phyloP scores from a whole-genome alignment of 2,888 invertebrate genomes.

The Pediacus dermestoides region DNA sequence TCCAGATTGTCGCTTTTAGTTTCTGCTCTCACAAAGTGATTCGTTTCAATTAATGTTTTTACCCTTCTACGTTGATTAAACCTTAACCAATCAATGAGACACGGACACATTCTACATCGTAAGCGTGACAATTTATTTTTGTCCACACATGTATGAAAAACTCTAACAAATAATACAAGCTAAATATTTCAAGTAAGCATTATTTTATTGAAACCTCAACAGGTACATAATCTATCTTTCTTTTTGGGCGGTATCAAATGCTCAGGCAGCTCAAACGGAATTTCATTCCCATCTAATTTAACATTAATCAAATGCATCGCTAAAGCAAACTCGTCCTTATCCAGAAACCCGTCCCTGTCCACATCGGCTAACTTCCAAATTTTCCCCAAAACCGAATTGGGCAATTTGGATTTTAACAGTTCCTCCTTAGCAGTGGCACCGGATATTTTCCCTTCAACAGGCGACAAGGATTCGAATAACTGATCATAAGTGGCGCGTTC shows the following conservation, averaged over 20 bases:
- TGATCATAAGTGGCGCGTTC: conserved; percentile 82
- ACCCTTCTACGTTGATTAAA: conserved; percentile 32
- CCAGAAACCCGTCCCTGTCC: conserved; percentile 90
- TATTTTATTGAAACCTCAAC: conserved; percentile 9
- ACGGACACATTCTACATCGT: too few species aligned
- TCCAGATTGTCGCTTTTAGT: conserved; percentile 27
- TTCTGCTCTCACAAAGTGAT: conserved; percentile 29
- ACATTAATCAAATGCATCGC: conserved; percentile 93
- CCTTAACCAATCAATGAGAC: conserved; percentile 24
- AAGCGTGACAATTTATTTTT: too few species aligned
- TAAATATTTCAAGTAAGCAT: too few species aligned
- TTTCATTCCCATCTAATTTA: conserved; percentile 85
- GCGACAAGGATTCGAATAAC: conserved; percentile 73
- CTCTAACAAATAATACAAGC: too few species aligned
- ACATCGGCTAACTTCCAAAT: conserved; percentile 97
- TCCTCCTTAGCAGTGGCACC: conserved; percentile 88
- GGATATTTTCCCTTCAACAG: conserved; percentile 88
- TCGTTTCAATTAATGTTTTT: conserved; percentile 40
- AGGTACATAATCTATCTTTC: conserved; percentile 42
- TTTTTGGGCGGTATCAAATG: conserved; percentile 88
- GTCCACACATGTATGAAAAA: too few species aligned
- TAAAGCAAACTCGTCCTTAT: conserved; percentile 93
- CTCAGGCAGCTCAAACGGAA: conserved; percentile 79
- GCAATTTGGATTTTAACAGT: conserved; percentile 95
- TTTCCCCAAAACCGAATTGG: conserved; percentile 91